Conservation (phyloP, 2,113 vertebrate species). For the Carassius auratus region DNA sequence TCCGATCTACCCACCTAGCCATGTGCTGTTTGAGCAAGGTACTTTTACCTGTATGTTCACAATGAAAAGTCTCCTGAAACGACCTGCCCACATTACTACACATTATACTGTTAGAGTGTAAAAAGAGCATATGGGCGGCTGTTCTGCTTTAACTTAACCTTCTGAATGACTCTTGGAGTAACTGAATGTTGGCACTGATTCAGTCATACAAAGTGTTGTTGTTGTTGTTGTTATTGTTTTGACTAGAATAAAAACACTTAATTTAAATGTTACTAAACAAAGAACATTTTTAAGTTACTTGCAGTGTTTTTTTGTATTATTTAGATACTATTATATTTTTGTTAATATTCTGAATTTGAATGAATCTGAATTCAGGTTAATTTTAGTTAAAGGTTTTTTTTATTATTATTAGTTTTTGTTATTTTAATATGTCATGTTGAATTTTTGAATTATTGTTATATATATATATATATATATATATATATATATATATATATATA, state of each 20-base stretch:
- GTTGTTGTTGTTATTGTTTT: no score
- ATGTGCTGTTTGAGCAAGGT: conserved; percentile 57
- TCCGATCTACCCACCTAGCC: conserved; percentile 10
- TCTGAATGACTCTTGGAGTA: background rate
- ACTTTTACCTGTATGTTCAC: background rate
- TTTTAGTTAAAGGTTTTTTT: no score
- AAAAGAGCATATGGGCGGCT: background rate
- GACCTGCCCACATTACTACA: background rate
- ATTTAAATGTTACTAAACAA: no score
- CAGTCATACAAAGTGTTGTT: background rate
- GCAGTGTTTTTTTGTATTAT: background rate
- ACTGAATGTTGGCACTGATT: background rate
- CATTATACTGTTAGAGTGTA: background rate
- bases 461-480: no score
- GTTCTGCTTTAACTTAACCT: background rate
- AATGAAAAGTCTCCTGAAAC: background rate
- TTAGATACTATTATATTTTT: no score
- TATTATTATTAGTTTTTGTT: no score
- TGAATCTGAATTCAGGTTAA: no score
- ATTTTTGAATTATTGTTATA: no score
- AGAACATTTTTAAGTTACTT: background rate
- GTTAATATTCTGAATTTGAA: no score
- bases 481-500: no score
- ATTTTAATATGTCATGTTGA: no score
- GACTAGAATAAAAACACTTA: no score